Evolutionary conservation across 1,140 invertebrate genomes (phyloP).

Genomic region (Plectrocnemia conspersa): DNA sequence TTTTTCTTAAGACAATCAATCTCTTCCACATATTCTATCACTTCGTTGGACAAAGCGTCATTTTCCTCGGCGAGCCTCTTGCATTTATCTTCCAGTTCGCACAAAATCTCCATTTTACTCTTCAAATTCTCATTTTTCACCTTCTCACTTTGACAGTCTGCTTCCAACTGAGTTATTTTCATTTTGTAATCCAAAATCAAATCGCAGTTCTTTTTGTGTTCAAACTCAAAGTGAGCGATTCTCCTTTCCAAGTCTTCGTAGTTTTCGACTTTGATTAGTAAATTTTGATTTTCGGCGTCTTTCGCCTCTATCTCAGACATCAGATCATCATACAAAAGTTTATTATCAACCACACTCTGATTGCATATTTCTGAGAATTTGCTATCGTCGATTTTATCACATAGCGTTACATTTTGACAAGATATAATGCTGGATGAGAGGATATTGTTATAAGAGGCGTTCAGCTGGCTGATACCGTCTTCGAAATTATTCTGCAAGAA

Average conservation of each 20-base stretch:
- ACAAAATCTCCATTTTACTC: too few species aligned
- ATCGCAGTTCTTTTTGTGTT: too few species aligned
- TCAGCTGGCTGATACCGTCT: conserved; percentile 3
- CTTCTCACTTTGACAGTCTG: too few species aligned
- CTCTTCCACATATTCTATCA: conserved; percentile 18
- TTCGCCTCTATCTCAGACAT: not conserved
- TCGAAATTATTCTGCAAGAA: conserved; percentile 13
- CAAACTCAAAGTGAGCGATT: too few species aligned
- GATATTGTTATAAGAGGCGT: not conserved
- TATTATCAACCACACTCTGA: not conserved
- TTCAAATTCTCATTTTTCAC: too few species aligned
- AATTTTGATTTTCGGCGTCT: not conserved
- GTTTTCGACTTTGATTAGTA: too few species aligned
- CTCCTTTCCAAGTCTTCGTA: too few species aligned
- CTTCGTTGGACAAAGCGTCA: not conserved
- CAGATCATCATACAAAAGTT: not conserved
- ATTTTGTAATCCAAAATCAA: too few species aligned
- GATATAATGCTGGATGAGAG: too few species aligned
- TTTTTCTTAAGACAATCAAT: conserved; percentile 6
- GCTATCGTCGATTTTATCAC: not conserved
- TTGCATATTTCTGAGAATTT: too few species aligned
- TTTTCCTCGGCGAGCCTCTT: conserved; percentile 8
- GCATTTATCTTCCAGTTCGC: not conserved
- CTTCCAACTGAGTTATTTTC: too few species aligned
- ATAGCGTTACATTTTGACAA: too few species aligned